Evolutionary conservation across 1,140 invertebrate genomes (phyloP).

Genomic region (Chironomus striatipennis): DNA sequence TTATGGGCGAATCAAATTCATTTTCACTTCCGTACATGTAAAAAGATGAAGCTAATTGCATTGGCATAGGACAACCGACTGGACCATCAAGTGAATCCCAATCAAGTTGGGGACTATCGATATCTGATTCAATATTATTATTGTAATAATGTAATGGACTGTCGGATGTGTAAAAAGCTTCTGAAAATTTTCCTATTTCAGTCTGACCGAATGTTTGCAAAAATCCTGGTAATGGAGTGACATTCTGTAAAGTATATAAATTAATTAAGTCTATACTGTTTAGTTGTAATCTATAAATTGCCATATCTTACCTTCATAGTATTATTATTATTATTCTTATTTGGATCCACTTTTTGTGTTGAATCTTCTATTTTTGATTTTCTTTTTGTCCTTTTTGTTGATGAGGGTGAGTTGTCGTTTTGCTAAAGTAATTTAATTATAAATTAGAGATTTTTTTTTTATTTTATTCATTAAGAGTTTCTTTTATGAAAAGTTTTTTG

Average conservation of each 20-base stretch:
- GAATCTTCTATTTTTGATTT: not conserved
- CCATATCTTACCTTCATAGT: not conserved
- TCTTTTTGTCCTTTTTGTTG: constrained; percentile 1
- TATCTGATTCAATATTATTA: not conserved
- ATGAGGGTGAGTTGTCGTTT: not conserved
- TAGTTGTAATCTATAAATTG: not conserved
- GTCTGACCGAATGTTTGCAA: constrained; percentile 69
- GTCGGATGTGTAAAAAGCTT: constrained; percentile 39
- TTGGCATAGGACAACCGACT: not conserved
- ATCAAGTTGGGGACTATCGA: not conserved
- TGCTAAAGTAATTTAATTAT: not conserved
- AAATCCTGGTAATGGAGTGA: constrained; percentile 56
- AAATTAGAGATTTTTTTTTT: not conserved
- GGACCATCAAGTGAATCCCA: constrained; percentile 17
- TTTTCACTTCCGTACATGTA: not conserved
- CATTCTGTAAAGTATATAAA: constrained; percentile 30
- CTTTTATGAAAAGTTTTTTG: too few relatives aligned
- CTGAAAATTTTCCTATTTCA: constrained; percentile 62
- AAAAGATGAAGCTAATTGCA: not conserved
- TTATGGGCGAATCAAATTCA: not conserved
- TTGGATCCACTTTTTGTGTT: not conserved
- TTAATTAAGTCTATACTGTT: not conserved
- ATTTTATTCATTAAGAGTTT: not conserved
- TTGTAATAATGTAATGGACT: not conserved
- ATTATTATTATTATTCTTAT: not conserved